These are phyloP conservation scores for Pachypanchax playfairii DNA, from an alignment of 2,113 vertebrate genomes.

Conservation along the genomic window DNA sequence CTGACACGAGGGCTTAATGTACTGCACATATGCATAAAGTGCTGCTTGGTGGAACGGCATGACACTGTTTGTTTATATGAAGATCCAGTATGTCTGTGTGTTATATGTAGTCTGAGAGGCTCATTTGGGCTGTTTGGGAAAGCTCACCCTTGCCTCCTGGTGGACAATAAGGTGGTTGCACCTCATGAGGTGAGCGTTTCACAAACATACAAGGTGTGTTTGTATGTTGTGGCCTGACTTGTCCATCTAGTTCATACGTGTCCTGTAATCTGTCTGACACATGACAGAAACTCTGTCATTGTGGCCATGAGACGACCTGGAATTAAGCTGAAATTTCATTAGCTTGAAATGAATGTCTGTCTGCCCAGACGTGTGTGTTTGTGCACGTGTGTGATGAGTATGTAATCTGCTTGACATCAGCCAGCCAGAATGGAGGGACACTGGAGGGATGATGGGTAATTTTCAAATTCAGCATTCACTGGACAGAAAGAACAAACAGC, in stretches of 20 bases:
- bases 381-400: constrained; percentile 62
- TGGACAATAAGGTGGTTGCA: constrained; percentile 62
- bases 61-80: constrained; percentile 63
- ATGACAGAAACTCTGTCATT: constrained; percentile 73
- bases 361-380: constrained; percentile 36
- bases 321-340: constrained; percentile 78
- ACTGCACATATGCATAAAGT: constrained; percentile 47
- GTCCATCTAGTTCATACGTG: constrained; percentile 64
- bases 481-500: constrained; percentile 30
- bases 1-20: constrained; percentile 33
- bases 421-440: constrained; percentile 59
- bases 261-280: constrained; percentile 80
- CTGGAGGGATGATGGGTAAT: constrained; percentile 53
- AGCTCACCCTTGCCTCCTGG: constrained; percentile 88
- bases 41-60: constrained; percentile 46
- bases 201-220: constrained; percentile 12
- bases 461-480: constrained; percentile 20
- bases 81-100: constrained; percentile 36
- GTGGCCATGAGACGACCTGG: constrained; percentile 71
- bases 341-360: constrained; percentile 63
- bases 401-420: constrained; percentile 77
- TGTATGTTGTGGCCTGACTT: constrained; percentile 56
- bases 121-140: constrained; percentile 29
- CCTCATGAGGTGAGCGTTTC: neutral
- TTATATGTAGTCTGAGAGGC: constrained; percentile 25